Base-by-base conservation (phyloP, 64 coral and sea anemone species). In the Montipora cactus region DNA sequence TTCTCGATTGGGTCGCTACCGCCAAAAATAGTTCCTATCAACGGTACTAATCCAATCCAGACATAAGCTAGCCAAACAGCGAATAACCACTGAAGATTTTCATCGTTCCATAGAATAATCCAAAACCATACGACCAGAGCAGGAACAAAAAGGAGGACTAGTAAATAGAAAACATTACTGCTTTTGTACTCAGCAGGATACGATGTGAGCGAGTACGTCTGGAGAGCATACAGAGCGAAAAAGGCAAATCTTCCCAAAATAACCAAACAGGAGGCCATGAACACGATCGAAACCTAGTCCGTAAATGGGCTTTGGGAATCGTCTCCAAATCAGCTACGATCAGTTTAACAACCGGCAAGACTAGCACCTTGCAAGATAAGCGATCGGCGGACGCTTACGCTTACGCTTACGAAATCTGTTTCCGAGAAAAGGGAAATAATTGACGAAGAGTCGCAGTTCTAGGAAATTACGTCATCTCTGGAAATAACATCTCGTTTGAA, bases 1-100 rank as follows among this genome's bases (percentile, higher is more conserved):
- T 91, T 77, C 16, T 83, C 68, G 2, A 88, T 13, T 10, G 69
- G 69, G 21, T 87, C 66, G 46, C 25, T 28, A 19, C 67, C 51
- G 44, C 69, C 20, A 83, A 92, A 81, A 4, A 84, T 28, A 7
- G 52, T 59, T 73, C 28, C 79, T 15, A 92, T 61, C 16, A 74
- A 74, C 6, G 75, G 59, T 2, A 92, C 67, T 8, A 92, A 59
- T 25, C 14, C 72, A 9, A 53, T 47, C 7, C 6, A 64, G 9
- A 58, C 47, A 47, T 84, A 92, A 0, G 8, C 5, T 5, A 4
- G 2, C 90, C 90, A 92, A 59, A 92, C 79, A 18, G 53, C 10
- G 48, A 80, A 84, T 76, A 72, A 10, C 67, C 89, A 91, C 0
- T 1, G 48, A 14, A 91, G n/a, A 2, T 53, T 71, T 18, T 44